Conservation (phyloP, 2,113 vertebrate genomes). For the Cebus imitator region DNA sequence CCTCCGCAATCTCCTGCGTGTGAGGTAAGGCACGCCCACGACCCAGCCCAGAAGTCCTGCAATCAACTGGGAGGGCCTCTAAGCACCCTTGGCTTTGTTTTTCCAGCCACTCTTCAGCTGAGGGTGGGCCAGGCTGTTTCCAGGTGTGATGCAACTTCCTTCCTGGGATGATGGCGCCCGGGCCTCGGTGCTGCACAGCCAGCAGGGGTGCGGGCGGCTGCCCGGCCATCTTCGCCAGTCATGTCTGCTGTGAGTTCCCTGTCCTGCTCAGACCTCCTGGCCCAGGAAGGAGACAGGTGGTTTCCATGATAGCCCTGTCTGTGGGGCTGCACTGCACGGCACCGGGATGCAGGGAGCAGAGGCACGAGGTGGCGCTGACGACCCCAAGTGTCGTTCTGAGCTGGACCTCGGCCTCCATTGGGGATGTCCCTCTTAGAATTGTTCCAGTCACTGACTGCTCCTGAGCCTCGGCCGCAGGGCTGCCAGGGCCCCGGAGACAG, state of each 20-base stretch:
- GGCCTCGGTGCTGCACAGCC: background rate
- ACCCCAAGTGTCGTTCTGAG: background rate
- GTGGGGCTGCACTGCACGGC: background rate
- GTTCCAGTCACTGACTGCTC: too few species aligned
- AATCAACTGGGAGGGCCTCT: too few species aligned
- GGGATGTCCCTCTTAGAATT: background rate
- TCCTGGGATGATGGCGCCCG: too few species aligned
- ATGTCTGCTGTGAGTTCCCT: background rate
- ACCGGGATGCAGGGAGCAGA: accelerated
- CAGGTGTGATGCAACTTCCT: background rate
- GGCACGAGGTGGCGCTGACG: background rate
- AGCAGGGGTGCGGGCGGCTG: background rate
- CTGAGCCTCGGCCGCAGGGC: background rate
- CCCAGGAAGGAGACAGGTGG: background rate
- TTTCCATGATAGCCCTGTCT: accelerated
- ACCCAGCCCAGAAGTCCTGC: background rate
- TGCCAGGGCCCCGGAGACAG: background rate
- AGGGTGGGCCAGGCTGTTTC: background rate
- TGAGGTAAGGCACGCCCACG: background rate
- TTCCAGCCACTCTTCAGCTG: background rate
- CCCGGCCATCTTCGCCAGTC: background rate
- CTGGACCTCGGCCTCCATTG: accelerated
- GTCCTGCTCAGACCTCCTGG: background rate
- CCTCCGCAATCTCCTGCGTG: background rate
- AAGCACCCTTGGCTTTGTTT: background rate